Conservation (phyloP, 1,140 invertebrate genomes). For the Lepeophtheirus salmonis region DNA sequence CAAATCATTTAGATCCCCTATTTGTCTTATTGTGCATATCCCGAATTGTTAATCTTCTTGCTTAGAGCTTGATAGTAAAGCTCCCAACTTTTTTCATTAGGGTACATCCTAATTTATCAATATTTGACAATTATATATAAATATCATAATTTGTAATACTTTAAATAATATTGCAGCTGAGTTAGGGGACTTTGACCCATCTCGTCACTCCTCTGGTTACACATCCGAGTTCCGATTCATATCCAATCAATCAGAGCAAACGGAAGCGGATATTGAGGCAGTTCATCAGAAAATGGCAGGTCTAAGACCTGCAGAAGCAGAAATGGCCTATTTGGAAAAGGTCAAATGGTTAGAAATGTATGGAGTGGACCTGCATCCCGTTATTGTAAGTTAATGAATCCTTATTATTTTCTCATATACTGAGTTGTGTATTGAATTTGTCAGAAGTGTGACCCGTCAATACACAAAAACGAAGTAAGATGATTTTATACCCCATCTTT, state of each 20-base stretch:
- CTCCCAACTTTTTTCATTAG: no score
- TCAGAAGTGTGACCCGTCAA: no score
- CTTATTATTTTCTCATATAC: no score
- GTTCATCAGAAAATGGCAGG: slow-evolving; percentile 60
- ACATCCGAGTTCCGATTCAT: slow-evolving; percentile 93
- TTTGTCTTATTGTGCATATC: no score
- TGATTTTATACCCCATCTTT: no score
- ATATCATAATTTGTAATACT: slow-evolving; percentile 22
- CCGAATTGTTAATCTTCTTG: no score
- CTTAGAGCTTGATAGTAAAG: no score
- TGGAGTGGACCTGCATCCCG: slow-evolving; percentile 56
- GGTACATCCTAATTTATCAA: no score
- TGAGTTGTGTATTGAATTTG: no score
- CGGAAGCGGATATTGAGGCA: slow-evolving; percentile 70
- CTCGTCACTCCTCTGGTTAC: slow-evolving; percentile 69
- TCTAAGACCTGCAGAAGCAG: slow-evolving; percentile 23
- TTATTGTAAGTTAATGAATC: slow-evolving; percentile 49
- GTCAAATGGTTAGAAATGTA: slow-evolving; percentile 66
- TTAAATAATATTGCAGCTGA: slow-evolving; percentile 64
- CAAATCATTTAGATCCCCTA: no score
- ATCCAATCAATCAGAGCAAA: slow-evolving; percentile 71
- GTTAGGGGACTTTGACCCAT: slow-evolving; percentile 83
- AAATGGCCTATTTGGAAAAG: slow-evolving; percentile 47
- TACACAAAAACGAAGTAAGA: no score
- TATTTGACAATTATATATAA: no score